Conservation (phyloP, 2,888 invertebrate genomes). For the Temnothorax unifasciatus region DNA sequence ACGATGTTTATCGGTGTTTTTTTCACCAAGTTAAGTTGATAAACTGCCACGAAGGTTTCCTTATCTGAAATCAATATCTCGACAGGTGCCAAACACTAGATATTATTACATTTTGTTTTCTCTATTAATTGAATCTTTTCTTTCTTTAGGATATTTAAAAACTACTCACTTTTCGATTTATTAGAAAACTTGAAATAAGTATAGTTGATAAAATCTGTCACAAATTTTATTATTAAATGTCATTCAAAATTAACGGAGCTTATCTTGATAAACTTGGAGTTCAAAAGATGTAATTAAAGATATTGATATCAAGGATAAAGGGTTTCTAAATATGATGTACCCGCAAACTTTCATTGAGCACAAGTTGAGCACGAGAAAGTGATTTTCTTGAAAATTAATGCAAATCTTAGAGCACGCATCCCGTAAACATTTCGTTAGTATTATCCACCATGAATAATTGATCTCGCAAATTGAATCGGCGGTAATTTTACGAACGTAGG, state of each 20-base stretch:
- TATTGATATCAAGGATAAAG: background rate
- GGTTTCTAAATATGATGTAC: background rate
- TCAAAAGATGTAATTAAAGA: background rate
- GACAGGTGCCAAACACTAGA: background rate
- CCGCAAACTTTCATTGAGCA: background rate
- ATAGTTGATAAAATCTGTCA: background rate
- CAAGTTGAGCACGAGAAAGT: background rate
- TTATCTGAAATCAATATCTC: conserved; percentile 32
- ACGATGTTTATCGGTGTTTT: background rate
- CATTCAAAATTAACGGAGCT: background rate
- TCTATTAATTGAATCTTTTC: background rate
- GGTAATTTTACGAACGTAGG: background rate
- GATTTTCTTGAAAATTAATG: conserved; percentile 21
- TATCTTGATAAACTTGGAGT: background rate
- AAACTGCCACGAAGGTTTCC: background rate
- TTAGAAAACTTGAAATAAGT: background rate
- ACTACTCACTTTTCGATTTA: background rate
- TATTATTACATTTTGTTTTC: background rate
- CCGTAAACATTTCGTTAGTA: background rate
- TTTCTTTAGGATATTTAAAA: background rate
- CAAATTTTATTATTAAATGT: background rate
- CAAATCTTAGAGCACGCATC: background rate
- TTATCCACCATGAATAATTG: conserved; percentile 19
- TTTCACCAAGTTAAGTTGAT: background rate
- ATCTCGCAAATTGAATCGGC: conserved; percentile 28